Evolutionary conservation across 2,888 invertebrate genomes (phyloP), one percentile per base, ranked within the genome.

Genomic region (Tigriopus californicus): DNA sequence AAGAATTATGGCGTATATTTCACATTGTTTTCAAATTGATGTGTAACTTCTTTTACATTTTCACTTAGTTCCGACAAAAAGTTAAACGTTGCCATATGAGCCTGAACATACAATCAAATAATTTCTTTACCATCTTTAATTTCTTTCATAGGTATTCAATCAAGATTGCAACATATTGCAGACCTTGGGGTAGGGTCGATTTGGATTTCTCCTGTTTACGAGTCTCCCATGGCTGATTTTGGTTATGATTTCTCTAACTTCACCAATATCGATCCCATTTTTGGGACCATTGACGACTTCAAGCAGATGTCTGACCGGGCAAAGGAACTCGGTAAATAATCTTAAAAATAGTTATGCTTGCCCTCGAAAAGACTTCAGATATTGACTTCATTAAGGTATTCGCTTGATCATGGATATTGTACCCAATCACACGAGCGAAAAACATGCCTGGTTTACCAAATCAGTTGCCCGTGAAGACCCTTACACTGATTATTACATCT

Each of bases 181-280:
- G 79, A 83, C 8, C 73, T 82, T 0, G 83, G 84, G 0, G 75
- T 88, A 0, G 79, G 79, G 10, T 82, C 82, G 0, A 77, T 85
- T 58, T 88, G 89, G 87, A 72, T 91, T 61, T 87, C 86, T 0
- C 88, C 90, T 0, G 82, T 91, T 65, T 87, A 81, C 71, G 74
- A 75, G 60, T 87, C 87, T 0, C 88, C 89, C 0, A 83, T 85
- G 82, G 75, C 78, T 0, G 90, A 91, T 71, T 83, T 84, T 68
- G 90, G 90, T 0, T 90, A 90, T 66, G 90, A 91, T 67, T 82
- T 90, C 65, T 79, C 82, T 33, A 77, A 89, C 71, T 88, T 82
- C 70, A 79, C 73, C 59, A 75, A 77, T 18, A 79, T 90, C 33
- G 81, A 87, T 64, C 70, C 79, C 0, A 76, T 78, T 58, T 89